Conservation (phyloP, 92 coral and sea anemone genomes). For the Paragorgia papillata region DNA sequence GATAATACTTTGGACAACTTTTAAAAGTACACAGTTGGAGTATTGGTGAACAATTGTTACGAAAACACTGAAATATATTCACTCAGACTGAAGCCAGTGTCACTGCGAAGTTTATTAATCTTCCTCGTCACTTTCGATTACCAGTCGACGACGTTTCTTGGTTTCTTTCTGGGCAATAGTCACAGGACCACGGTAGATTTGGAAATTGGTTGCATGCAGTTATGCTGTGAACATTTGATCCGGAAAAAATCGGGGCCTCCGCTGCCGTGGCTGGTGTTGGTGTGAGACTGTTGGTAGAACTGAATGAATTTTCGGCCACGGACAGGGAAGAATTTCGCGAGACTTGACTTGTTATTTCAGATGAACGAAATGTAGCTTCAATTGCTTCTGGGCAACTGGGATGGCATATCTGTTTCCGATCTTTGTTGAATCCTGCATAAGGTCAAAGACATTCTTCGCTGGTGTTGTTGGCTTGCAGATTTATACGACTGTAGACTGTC, state of each 20-base stretch:
- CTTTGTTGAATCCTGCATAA: constrained; percentile 16
- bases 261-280: constrained; percentile 25
- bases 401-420: no score
- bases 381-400: neutral
- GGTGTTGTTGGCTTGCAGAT: constrained; percentile 40
- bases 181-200: constrained; percentile 59
- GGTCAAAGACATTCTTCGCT: constrained; percentile 42
- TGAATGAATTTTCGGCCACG: constrained; percentile 11
- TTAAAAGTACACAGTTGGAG: neutral
- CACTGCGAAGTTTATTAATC: constrained; percentile 14
- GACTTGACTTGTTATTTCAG: neutral
- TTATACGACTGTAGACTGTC: constrained; percentile 49
- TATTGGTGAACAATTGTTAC: neutral
- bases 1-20: no score
- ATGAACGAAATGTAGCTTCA: constrained; percentile 7
- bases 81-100: neutral
- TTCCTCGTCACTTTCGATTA: constrained; percentile 54
- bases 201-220: constrained; percentile 36
- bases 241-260: constrained; percentile 45
- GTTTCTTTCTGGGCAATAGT: constrained; percentile 31
- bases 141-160: constrained; percentile 42
- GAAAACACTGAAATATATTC: constrained; percentile 8
- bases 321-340: constrained; percentile 10
- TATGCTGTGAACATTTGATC: constrained; percentile 46
- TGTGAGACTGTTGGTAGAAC: constrained; percentile 3